Conservation (phyloP, 1,140 invertebrate species). For the Formica selysi region DNA sequence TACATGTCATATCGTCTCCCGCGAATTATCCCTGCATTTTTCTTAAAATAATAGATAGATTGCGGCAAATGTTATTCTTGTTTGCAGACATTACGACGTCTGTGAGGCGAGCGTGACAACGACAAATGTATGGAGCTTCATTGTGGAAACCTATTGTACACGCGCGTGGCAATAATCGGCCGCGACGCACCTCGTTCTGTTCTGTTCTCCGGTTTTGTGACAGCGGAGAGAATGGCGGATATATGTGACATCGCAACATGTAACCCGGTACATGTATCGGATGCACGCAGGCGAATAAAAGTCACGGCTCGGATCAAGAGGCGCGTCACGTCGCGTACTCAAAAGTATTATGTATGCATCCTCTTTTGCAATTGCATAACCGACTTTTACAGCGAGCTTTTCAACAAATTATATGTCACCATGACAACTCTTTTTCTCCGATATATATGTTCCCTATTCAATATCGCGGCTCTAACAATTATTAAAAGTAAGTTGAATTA, state of each 20-base stretch:
- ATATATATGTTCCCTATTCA: constrained; percentile 1
- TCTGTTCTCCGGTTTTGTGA: constrained; percentile 37
- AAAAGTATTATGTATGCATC: constrained; percentile 13
- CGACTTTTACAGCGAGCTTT: constrained; percentile 15
- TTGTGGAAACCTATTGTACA: constrained; percentile 56
- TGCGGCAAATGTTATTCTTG: constrained; percentile 34
- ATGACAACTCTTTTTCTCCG: no score
- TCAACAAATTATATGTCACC: constrained; percentile 10
- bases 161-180: constrained; percentile 61
- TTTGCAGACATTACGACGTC: constrained; percentile 8
- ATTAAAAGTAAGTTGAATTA: neutral
- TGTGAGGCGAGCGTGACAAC: neutral
- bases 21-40: constrained; percentile 34
- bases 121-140: constrained; percentile 52
- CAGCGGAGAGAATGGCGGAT: constrained; percentile 6
- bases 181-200: constrained; percentile 48
- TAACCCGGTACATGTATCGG: constrained; percentile 15
- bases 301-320: constrained; percentile 21
- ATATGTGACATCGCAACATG: constrained; percentile 1
- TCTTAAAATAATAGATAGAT: constrained; percentile 43
- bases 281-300: constrained; percentile 39
- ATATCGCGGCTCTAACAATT: neutral
- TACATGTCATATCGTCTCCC: neutral
- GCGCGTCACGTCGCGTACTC: constrained; percentile 22
- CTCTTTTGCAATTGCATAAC: constrained; percentile 7